Evolutionary conservation across 2,113 vertebrate genomes (phyloP).

Genomic region (Pyxicephalus adspersus): DNA sequence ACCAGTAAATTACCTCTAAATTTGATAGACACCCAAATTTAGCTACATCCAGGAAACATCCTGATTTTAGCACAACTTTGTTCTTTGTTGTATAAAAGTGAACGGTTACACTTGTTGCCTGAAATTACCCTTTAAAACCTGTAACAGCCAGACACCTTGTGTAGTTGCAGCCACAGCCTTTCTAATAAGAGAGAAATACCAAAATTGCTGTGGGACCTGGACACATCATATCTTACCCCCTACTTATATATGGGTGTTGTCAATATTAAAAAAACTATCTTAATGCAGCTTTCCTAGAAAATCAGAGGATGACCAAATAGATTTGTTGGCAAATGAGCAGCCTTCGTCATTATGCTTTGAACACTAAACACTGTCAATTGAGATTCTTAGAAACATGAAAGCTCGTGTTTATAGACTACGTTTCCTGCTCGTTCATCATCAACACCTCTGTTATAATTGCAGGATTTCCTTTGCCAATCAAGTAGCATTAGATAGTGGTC

Average conservation of each 20-base stretch:
- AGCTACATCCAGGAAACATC: no score
- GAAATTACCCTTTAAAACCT: no score
- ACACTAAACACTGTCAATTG: conserved; percentile 6
- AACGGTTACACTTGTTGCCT: no score
- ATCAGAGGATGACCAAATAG: neutral
- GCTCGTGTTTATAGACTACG: conserved; percentile 20
- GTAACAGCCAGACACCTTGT: neutral
- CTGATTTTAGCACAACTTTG: no score
- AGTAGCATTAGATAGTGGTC: neutral
- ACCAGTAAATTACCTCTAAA: no score
- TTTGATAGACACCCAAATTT: no score
- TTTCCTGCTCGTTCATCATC: conserved; percentile 50
- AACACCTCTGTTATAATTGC: conserved; percentile 52
- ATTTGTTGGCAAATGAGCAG: neutral
- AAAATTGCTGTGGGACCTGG: neutral
- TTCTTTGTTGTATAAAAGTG: no score
- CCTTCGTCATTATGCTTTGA: neutral
- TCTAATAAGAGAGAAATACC: neutral
- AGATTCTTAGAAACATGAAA: conserved; percentile 43
- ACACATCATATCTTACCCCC: neutral
- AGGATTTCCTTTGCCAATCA: conserved; percentile 55
- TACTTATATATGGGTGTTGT: no score
- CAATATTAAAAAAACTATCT: no score
- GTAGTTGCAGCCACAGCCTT: neutral
- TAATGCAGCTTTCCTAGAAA: no score